These are phyloP conservation scores for Suillia variegata DNA, from an alignment of 2,888 invertebrate genomes.

Conservation along the genomic window DNA sequence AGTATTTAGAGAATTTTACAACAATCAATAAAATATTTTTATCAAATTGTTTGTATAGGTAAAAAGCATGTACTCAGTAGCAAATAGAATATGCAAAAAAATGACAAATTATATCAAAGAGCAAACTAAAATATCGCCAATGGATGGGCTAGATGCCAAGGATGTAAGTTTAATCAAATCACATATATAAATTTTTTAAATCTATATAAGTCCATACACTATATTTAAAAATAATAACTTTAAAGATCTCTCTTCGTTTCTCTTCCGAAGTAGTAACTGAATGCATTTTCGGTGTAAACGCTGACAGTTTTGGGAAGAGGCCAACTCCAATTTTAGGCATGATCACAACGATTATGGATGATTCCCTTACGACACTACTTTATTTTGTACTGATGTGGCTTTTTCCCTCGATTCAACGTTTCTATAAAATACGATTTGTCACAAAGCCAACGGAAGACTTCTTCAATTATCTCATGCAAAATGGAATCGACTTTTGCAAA, in stretches of 20 bases:
- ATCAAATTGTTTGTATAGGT: conserved; percentile 33
- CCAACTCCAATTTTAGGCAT: conserved; percentile 47
- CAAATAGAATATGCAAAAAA: conserved; percentile 59
- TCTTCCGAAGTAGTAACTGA: conserved; percentile 61
- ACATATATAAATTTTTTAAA: not conserved
- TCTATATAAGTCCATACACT: too few species aligned
- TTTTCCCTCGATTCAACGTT: conserved; percentile 42
- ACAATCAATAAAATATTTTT: too few species aligned
- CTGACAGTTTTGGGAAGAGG: conserved; percentile 53
- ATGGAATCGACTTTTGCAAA: conserved; percentile 39
- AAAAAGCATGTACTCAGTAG: conserved; percentile 62
- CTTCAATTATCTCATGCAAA: conserved; percentile 44
- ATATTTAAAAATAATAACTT: not conserved
- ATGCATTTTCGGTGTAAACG: conserved; percentile 61
- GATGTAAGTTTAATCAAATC: not conserved
- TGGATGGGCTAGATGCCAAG: conserved; percentile 53
- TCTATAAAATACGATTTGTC: conserved; percentile 40
- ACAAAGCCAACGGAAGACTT: conserved; percentile 67
- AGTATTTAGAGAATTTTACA: too few species aligned
- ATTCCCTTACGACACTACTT: conserved; percentile 37
- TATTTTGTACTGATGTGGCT: conserved; percentile 38
- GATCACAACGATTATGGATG: conserved; percentile 47
- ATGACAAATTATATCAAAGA: conserved; percentile 59
- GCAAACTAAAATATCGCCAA: conserved; percentile 40
- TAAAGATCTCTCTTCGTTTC: conserved; percentile 49